Evolutionary conservation across 2,113 vertebrate genomes (phyloP).

Genomic region (Muntiacus muntjak): DNA sequence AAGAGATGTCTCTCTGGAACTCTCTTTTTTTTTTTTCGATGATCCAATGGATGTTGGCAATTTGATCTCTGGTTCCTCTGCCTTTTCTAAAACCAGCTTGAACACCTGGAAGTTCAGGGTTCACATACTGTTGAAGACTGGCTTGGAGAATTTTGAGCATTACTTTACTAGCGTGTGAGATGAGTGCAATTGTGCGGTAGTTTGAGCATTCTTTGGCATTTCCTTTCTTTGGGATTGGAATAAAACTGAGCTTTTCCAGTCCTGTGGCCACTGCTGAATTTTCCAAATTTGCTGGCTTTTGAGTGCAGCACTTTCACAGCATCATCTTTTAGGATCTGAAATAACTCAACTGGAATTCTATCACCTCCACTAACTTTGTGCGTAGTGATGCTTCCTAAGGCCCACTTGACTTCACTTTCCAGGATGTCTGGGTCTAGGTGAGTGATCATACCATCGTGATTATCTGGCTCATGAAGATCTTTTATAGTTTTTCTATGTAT

Average conservation of each 20-base stretch:
- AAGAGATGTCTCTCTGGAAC: too few species aligned
- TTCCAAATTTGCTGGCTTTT: background rate
- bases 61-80: background rate
- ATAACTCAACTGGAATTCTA: background rate
- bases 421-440: background rate
- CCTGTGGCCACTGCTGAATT: background rate
- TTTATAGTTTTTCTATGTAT: background rate
- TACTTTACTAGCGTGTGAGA: background rate
- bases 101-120: background rate
- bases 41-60: accelerated
- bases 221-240: background rate
- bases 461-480: background rate
- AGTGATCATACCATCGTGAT: background rate
- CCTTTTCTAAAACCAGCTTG: background rate
- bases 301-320: background rate
- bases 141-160: background rate
- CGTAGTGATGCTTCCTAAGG: background rate
- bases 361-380: background rate
- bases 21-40: background rate
- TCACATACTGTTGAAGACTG: background rate
- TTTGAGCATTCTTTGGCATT: background rate
- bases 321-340: background rate
- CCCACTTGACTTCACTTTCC: background rate
- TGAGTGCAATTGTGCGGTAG: background rate
- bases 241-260: background rate